Conservation (phyloP, 2,888 invertebrate species). For the Oxytorus armatus region DNA sequence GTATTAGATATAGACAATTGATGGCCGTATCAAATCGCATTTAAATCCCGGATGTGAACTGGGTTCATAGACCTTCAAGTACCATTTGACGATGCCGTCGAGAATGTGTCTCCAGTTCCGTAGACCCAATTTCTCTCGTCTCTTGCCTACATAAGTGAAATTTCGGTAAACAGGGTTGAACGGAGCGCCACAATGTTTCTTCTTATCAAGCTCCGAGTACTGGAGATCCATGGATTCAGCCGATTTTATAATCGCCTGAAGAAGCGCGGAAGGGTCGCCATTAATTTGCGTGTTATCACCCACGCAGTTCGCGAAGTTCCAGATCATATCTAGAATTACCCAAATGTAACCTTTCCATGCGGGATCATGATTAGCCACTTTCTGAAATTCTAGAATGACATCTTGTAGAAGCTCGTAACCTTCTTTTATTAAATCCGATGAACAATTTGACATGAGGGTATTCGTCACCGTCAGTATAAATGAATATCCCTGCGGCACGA, state of each 20-base stretch:
- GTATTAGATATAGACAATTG: too few relatives aligned
- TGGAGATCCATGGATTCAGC: constrained; percentile 17
- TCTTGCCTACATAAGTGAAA: constrained; percentile 20
- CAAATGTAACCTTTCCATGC: constrained; percentile 1
- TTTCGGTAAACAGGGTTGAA: constrained; percentile 9
- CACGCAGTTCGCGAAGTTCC: too few relatives aligned
- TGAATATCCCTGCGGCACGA: not conserved
- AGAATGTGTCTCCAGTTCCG: constrained; percentile 46
- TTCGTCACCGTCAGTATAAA: not conserved
- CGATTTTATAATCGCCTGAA: not conserved
- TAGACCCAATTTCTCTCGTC: constrained; percentile 3
- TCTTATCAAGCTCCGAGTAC: not conserved
- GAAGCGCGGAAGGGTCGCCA: too few relatives aligned
- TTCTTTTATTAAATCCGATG: constrained; percentile 7
- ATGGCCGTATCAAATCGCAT: not conserved
- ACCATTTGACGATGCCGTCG: constrained; percentile 23
- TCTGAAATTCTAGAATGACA: constrained; percentile 9
- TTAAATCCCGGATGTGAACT: not conserved
- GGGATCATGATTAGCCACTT: not conserved
- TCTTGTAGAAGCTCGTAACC: constrained; percentile 24
- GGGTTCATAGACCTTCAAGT: constrained; percentile 26
- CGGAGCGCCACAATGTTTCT: not conserved
- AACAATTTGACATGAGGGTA: constrained; percentile 4
- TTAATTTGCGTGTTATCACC: too few relatives aligned
- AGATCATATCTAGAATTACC: not conserved